phyloP scores from a whole-genome alignment of 1,140 invertebrate genomes.

The Saccostrea echinata region DNA sequence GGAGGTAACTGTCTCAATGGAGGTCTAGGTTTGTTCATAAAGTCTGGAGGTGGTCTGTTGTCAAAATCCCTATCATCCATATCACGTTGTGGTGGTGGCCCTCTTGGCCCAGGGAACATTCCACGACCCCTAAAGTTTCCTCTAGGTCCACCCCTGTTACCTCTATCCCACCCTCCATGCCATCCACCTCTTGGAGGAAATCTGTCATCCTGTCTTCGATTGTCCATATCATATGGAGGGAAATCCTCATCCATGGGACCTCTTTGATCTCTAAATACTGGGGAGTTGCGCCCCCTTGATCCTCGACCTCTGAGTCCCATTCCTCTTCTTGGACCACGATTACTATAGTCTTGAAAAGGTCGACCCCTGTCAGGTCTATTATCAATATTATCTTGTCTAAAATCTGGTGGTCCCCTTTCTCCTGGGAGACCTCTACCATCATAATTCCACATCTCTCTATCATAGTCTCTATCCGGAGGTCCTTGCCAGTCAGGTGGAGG shows the following conservation, averaged over 20 bases:
- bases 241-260: conserved; percentile 13
- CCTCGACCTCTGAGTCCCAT: conserved; percentile 2
- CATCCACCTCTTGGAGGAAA: conserved; percentile 20
- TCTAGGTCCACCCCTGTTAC: not conserved
- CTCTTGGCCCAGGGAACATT: not conserved
- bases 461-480: not conserved
- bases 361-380: conserved; percentile 33
- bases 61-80: conserved; percentile 32
- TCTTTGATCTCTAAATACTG: not conserved
- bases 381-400: conserved; percentile 37
- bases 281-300: conserved; percentile 1
- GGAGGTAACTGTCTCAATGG: not conserved
- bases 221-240: conserved; percentile 26
- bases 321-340: conserved; percentile 23
- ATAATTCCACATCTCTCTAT: conserved; percentile 49
- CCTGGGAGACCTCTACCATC: conserved; percentile 54
- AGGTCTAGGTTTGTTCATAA: conserved; percentile 17
- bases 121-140: not conserved
- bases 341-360: not conserved
- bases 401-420: conserved; percentile 46
- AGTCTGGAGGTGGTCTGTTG: conserved; percentile 26
- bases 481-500: conserved; percentile 38
- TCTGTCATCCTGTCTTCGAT: conserved; percentile 29
- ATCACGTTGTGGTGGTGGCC: not conserved
- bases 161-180: conserved; percentile 37